Base-by-base conservation (phyloP, 2,113 vertebrate genomes). In the Rhizomys pruinosus region DNA sequence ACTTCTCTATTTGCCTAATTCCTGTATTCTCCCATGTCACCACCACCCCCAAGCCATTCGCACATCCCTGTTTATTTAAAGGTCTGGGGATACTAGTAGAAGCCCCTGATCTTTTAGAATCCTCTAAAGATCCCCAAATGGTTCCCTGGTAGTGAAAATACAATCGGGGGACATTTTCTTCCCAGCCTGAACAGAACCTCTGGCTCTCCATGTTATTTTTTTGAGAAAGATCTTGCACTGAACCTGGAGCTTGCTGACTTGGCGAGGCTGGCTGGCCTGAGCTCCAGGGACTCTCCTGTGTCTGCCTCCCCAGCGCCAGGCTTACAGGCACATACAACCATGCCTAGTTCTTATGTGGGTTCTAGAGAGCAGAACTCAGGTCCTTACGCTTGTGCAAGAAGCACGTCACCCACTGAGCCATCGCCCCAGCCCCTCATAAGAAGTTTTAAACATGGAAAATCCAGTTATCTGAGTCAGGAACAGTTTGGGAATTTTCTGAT, bases 1-100 rank as follows among this genome's bases (percentile, higher is more conserved):
- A 23, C 37, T 91, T 74, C 44, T 69, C 23, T 73, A 11, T 52
- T n/a, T 64, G 77, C 89, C 71, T 79, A n/a, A 92, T 64, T 94
- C 68, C 34, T 39, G 0, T 32, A n/a, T 42, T 92, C 73, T 72
- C 55, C 69, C 69, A 20, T 42, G 63, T 44, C 37, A 20, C 27
- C 71, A n/a, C 61, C 39, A 66, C 4, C 7, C 4, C 13, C 10
- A 44, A 0, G 10, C 7, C 5, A 27, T 16, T 20, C 5, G 17
- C 20, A 20, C 7, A 47, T 11, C 20, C 6, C 5, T 27, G 23
- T 11, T 37, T 63, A 44, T 39, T 66, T 63, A 59, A 78, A 69
- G 34, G 27, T 79, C 77, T 66, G 68, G 84, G 76, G 29, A 27
- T 15, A 17, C 66, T 16, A 44, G 16, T 34, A 15, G 47, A 73